Evolutionary conservation across 2,797 vertebrate genomes (phyloP), one percentile per base, ranked within the genome.

Genomic region (Acanthis flammea): DNA sequence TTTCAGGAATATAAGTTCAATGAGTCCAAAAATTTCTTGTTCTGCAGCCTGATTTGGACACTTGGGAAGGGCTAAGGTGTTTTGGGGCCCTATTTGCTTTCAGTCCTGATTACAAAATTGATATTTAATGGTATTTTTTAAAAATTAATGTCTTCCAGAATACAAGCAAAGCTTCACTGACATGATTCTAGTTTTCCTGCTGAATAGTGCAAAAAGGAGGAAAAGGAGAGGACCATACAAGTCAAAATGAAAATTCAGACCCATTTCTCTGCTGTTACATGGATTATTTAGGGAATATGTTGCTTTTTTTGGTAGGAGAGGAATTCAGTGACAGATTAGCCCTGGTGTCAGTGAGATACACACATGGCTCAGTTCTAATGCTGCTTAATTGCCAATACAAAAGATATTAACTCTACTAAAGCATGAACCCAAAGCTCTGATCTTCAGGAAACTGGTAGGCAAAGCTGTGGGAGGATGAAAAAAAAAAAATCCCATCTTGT

Each of bases 401-500:
- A 95, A 92, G 47, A 50, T 45, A 77, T 41, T 51, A 80, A 57
- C 62, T 72, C 82, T 66, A 66, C 41, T 91, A 87, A 86, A 86
- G 61, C 35, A 55, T 51, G 66, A 92, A 62, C 41, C 47, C 54
- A 73, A 83, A 74, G 47, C 47, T 91, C 77, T 33, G 44, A 78
- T 94, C 91, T 89, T 91, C 66, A 91, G 80, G 62, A 94, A 96
- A 90, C 16, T 39, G 75, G 84, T 62, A 91, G 68, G 68, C 57
- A 93, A 96, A 95, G 27, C 70, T 33, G 87, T 94, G 70, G 92
- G 92, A 91, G 62, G 79, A 78, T 50, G 7, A 24, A 33, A 55
- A n/a, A 57, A 61, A 55, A 54, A 55, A 68, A 85, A 44, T 37
- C 41, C 41, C 60, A 86, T 86, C 92, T 80, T 91, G 57, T 89